Base-by-base conservation (phyloP, 1,140 invertebrate species). In the Papilio polyxenes region DNA sequence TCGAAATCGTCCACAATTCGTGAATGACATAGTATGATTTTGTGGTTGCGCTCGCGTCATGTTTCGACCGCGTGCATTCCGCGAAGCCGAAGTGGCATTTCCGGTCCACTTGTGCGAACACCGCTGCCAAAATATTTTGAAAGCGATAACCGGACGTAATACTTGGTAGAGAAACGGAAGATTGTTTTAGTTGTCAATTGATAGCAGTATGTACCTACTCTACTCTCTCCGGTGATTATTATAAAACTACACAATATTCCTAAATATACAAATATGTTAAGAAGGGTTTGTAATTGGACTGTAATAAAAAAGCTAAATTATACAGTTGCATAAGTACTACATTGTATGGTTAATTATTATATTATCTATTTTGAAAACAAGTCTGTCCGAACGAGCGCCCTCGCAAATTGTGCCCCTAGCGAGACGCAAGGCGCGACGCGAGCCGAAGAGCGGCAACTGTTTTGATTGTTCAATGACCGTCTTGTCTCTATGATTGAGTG, bases 41-140 rank as follows among this genome's bases (percentile, higher is more conserved):
- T 23, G 11, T 10, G 62, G 7, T 49, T n/a, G 10, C 48, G 44
- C 20, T 80, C 20, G 20, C 37, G 49, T 69, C 59, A 80, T 44
- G 79, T 80, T 23, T 48, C 13, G 40, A 40, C 37, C 59, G 59
- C 62, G 62, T 69, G 79, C 53, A 49, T 80, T 80, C 79, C 79
- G 59, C 79, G 79, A 80, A 80, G n/a, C 37, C 11, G 53, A 40
- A 11, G 59, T 62, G 79, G 79, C 79, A 62, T 62, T 31, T 62
- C 53, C 53, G 62, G 65, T 72, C 74, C 74, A 75, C 74, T 75
- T 75, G 74, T 17, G 74, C 74, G 74, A 72, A 72, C 65, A 37
- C n/a, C 37, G 74, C 44, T 75, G 74, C 74, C 74, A 75, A 75
- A 75, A 20, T 17, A n/a, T 11, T 48, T 75, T 48, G 74, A 40